Evolutionary conservation across 2,888 invertebrate species (phyloP), one percentile per base, ranked within the genome.

Genomic region (Cosmopolites sordidus): DNA sequence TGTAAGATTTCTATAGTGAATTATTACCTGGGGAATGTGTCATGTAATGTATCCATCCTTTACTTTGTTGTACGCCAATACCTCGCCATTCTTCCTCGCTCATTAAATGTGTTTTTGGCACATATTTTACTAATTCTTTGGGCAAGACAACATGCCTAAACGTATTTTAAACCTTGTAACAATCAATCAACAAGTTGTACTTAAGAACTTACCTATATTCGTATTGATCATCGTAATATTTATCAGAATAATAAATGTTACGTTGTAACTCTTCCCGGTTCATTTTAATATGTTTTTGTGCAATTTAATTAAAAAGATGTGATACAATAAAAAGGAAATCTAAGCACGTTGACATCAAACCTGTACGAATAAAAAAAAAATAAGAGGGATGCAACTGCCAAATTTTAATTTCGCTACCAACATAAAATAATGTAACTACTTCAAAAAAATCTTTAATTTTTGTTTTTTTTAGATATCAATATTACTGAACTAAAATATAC

Each of bases 21-120:
- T 9, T 17, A 16, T 47, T 75, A 91, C 92, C 92, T 70, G 97
- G 97, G 66, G 89, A 83, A 74, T 97, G 96, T 60, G 86, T 87
- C 95, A 97, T 95, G 66, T 96, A 97, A 75, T 97, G 96, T n/a
- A 92, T 83, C 97, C 97, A 97, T 45, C 96, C 96, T 65, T 90
- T 89, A 66, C 94, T 94, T 73, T 97, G 97, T 73, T 95, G 94
- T 0, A 97, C 93, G 1, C 97, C 97, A 59, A 97, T 87, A 51
- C 85, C 79, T 67, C 97, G 82, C 97, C 97, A 97, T 75, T 97
- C 96, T 41, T 83, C 78, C 74, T 97, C 97, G 0, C 89, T 81
- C 93, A 97, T 94, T 57, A 97, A 77, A 73, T 93, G 93, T 46
- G 89, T 89, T 75, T 89, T 93, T 0, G 96, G 96, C 16, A 97